Base-by-base conservation (phyloP, 2,888 invertebrate genomes). In the Phalangium opilio region DNA sequence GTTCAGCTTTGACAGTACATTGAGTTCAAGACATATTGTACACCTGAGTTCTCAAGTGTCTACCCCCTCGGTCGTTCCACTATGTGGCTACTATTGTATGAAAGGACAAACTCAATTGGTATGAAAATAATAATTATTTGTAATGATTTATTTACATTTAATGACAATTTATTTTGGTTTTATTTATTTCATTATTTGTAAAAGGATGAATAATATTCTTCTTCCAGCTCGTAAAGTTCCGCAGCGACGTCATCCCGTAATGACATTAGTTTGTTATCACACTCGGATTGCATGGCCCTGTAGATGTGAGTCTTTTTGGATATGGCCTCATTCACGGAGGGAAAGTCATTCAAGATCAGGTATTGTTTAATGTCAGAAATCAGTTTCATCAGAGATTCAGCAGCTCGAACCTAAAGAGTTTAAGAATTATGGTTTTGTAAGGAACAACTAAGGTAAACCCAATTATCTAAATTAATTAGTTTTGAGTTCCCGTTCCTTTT, bases 311-410 rank as follows among this genome's bases (percentile, higher is more conserved):
- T 86, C 64, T 90, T 91, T 58, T 84, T 82, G n/a, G 84, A 81
- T 54, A 96, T 95, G 0, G 93, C 87, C 63, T 95, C 91, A 66
- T 96, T 96, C 0, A 96, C 89, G 1, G 93, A 91, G 40, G 91
- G 91, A 64, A 98, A 98, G 68, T 98, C 96, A 66, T 96, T 96
- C 17, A 98, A 73, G 60, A 96, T 93, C 40, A 96, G 72, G 67
- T 95, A 98, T 64, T 98, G 95, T 63, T 96, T 96, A 53, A 98
- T 86, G 64, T 96, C 95, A 0, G 93, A 89, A 1, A 95, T 91
- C 21, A 98, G 71, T 67, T 95, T 95, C 83, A 93, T 87, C 19
- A 98, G 67, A 0, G 93, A 91, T 70, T 96, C 95, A 1, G 90
- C 91, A 49, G 96, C 95, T 60, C 95, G 73, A 1, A 93, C 91